Percentiles rank a stretch among this genome's conserved stretches.
Conservation (phyloP, 2,888 invertebrate species). For the Drosophila robusta region DNA sequence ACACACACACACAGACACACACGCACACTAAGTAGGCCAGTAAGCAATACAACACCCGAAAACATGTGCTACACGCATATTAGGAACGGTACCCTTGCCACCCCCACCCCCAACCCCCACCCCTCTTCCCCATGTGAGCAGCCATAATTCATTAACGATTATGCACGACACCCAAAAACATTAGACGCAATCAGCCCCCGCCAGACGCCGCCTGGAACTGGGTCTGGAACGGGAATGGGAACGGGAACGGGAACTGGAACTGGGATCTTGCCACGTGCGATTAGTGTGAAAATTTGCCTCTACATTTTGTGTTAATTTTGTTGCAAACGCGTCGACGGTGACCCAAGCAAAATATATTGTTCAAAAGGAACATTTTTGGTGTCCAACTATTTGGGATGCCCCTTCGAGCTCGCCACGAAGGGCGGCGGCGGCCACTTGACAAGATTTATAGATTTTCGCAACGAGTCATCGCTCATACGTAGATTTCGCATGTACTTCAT, state of each 20-base stretch:
- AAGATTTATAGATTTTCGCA: conserved; percentile 74
- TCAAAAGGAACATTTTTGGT: conserved; percentile 10
- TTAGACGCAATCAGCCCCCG: conserved; percentile 33
- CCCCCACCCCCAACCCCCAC: background rate
- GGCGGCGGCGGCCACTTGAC: conserved; percentile 15
- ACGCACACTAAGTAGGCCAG: conserved; percentile 47
- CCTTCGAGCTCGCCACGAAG: conserved; percentile 4
- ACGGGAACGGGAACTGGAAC: background rate
- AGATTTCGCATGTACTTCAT: conserved; percentile 20
- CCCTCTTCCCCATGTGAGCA: conserved; percentile 31
- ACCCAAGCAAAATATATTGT: conserved; percentile 21
- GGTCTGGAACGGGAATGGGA: background rate
- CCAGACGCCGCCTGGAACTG: background rate
- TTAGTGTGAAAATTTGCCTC: conserved; percentile 65
- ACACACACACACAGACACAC: background rate
- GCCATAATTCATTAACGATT: conserved; percentile 79
- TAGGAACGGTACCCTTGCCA: conserved; percentile 8
- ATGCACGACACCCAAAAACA: conserved; percentile 69
- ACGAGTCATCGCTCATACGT: conserved; percentile 60
- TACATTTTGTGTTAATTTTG: conserved; percentile 67
- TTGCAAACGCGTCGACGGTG: conserved; percentile 33
- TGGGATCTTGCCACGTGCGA: conserved; percentile 40
- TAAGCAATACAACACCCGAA: conserved; percentile 22
- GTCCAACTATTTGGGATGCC: conserved; percentile 13
- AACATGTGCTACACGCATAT: conserved; percentile 73